These are phyloP conservation scores for Scaptomyza caliginosa DNA, from an alignment of 2,888 invertebrate species.

Conservation along the genomic window DNA sequence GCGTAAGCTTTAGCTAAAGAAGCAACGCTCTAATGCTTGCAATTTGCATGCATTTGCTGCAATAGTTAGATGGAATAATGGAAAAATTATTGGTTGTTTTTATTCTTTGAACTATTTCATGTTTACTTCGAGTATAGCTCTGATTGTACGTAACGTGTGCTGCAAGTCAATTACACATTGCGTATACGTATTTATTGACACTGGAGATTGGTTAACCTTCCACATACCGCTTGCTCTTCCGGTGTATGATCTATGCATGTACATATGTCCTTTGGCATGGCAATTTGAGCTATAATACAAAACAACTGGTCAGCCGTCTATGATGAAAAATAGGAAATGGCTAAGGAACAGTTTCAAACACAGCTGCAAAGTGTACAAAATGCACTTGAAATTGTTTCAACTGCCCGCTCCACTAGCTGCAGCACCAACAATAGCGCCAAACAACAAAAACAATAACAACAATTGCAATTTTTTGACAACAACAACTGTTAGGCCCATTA, in stretches of 20 bases:
- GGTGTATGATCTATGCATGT: constrained; percentile 37
- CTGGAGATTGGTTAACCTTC: constrained; percentile 38
- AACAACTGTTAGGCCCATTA: constrained; percentile 66
- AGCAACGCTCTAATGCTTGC: background rate
- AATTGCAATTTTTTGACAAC: constrained; percentile 8
- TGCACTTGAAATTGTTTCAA: constrained; percentile 53
- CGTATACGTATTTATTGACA: constrained; percentile 51
- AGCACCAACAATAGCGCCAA: constrained; percentile 13
- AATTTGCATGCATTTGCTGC: background rate
- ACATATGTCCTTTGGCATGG: constrained; percentile 34
- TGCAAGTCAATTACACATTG: constrained; percentile 15
- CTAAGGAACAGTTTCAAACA: constrained; percentile 19
- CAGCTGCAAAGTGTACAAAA: constrained; percentile 46
- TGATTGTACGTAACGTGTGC: background rate
- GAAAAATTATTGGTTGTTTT: no score
- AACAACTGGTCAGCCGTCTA: constrained; percentile 48
- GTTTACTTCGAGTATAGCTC: no score
- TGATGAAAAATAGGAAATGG: constrained; percentile 65
- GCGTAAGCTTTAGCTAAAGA: constrained; percentile 21
- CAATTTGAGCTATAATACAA: constrained; percentile 28
- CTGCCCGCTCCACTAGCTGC: constrained; percentile 7
- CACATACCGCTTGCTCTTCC: constrained; percentile 47
- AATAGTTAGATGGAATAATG: no score
- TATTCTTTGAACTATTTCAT: background rate
- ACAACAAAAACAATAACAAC: constrained; percentile 27